These are phyloP conservation scores for Penaeus chinensis DNA, from an alignment of 1,140 invertebrate species.

Conservation along the genomic window DNA sequence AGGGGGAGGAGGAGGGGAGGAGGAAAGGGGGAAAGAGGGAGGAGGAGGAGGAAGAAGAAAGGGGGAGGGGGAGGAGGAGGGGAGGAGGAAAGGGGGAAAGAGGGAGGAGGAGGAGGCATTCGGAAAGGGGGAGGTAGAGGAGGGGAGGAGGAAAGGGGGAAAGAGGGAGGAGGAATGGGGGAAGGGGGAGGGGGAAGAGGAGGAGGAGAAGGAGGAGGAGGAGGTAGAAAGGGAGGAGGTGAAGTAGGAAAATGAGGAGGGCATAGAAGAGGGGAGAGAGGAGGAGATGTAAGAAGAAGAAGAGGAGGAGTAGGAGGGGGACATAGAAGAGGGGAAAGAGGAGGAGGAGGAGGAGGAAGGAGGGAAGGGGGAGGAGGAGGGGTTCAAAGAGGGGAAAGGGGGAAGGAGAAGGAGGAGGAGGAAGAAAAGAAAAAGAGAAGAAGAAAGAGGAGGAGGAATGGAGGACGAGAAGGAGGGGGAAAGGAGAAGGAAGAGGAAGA, in stretches of 20 bases:
- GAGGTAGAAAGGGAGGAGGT: conserved; percentile 4
- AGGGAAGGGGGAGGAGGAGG: background rate
- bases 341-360: background rate
- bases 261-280: too few relatives aligned
- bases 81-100: too few relatives aligned
- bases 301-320: too few relatives aligned
- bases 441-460: background rate
- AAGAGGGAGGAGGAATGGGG: too few relatives aligned
- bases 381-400: conserved; percentile 18
- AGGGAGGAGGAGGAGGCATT: too few relatives aligned
- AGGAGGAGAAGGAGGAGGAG: background rate
- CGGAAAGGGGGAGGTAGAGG: too few relatives aligned
- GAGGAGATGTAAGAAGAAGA: too few relatives aligned
- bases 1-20: background rate
- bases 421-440: background rate
- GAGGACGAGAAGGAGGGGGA: background rate
- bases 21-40: background rate
- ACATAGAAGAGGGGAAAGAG: too few relatives aligned
- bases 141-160: too few relatives aligned
- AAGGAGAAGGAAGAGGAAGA: background rate
- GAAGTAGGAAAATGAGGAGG: background rate
- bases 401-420: background rate
- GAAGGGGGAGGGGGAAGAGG: background rate
- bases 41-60: background rate
- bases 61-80: background rate